A percentile compares a stretch with the other conserved stretches of the same genome.
These are phyloP conservation scores for Desoria tigrina DNA, from an alignment of 2,888 invertebrate genomes.

Conservation along the genomic window DNA sequence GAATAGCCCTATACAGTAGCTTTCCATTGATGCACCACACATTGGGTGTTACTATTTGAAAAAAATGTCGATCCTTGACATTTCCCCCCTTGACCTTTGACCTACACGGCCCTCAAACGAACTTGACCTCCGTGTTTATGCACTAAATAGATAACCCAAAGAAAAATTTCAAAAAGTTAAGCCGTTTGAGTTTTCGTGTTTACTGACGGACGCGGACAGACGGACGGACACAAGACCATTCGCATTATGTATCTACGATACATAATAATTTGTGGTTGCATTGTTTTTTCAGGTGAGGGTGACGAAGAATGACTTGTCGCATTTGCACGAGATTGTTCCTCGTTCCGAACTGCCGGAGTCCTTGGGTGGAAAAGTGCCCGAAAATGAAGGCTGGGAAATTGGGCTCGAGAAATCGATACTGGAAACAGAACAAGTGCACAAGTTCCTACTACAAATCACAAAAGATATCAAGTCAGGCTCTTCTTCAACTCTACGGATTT, in stretches of 20 bases:
- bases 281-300: slow-evolving; percentile 5
- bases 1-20: too few species aligned
- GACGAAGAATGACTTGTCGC: slow-evolving; percentile 2
- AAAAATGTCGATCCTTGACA: too few species aligned
- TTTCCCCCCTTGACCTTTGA: too few species aligned
- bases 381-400: slow-evolving; percentile 10
- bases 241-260: too few species aligned
- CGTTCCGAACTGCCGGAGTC: neutral
- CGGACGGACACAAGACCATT: too few species aligned
- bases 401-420: slow-evolving; percentile 1
- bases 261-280: neutral
- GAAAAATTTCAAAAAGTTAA: neutral
- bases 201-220: neutral
- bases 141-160: neutral
- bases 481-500: too few species aligned
- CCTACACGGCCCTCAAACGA: too few species aligned
- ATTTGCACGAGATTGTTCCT: neutral
- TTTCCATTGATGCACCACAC: too few species aligned
- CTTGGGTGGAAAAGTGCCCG: slow-evolving; percentile 7
- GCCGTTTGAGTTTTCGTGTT: neutral
- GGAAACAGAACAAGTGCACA: neutral
- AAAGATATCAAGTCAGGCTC: too few species aligned
- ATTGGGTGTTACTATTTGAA: too few species aligned
- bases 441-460: neutral
- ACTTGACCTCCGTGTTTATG: too few species aligned